Percentiles rank a stretch among this genome's conserved stretches.
phyloP scores from a whole-genome alignment of 2,113 vertebrate species.

The Tichodroma muraria region DNA sequence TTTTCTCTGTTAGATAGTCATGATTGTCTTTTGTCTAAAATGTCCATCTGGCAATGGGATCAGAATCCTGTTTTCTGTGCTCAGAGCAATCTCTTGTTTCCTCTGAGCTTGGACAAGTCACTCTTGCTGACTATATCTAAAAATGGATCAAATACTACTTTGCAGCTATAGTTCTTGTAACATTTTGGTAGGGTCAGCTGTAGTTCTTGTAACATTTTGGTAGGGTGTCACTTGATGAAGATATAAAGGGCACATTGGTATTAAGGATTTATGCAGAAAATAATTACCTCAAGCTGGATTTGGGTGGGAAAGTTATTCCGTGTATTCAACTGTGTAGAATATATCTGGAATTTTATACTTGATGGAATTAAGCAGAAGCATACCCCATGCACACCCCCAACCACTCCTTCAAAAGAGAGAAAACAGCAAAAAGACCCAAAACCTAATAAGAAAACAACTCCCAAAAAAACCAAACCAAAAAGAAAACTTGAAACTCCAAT shows the following conservation, averaged over 20 bases:
- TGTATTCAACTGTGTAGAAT: background rate
- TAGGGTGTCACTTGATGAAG: background rate
- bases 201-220: background rate
- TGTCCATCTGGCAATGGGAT: background rate
- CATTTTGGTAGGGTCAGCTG: background rate
- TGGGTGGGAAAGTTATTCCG: background rate
- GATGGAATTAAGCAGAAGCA: background rate
- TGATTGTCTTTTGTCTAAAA: background rate
- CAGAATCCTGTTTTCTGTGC: background rate
- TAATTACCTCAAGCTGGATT: background rate
- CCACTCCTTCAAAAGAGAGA: background rate
- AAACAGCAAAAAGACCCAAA: background rate
- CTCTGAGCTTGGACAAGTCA: background rate
- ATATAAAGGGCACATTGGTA: background rate
- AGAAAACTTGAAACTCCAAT: background rate
- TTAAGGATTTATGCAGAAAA: background rate
- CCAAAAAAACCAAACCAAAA: background rate
- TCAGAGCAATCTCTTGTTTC: background rate
- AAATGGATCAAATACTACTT: background rate
- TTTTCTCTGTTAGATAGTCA: background rate
- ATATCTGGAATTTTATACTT: background rate
- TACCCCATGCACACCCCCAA: too few species aligned
- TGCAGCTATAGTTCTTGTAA: background rate
- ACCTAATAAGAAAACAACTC: background rate
- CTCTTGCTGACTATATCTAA: background rate